phyloP scores from a whole-genome alignment of 2,113 vertebrate genomes.

The Rafetus swinhoei region DNA sequence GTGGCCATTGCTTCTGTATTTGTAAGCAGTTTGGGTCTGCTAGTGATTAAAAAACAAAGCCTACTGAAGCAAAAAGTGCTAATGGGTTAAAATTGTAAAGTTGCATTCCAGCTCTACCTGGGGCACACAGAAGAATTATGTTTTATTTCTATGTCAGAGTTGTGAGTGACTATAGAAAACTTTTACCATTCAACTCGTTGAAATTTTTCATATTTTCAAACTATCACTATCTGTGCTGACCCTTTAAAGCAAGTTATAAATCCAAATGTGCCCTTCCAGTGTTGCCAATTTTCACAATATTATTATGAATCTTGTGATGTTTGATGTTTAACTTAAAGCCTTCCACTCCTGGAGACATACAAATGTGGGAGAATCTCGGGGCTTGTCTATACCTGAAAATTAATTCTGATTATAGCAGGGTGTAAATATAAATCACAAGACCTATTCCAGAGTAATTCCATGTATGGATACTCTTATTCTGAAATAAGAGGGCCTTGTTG shows the following conservation, averaged over 20 bases:
- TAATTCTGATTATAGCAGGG: neutral
- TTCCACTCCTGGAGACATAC: rapidly evolving
- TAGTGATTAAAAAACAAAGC: neutral
- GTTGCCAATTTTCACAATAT: neutral
- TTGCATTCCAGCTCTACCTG: neutral
- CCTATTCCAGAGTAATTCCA: neutral
- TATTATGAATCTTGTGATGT: neutral
- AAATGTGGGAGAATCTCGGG: neutral
- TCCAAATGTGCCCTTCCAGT: neutral
- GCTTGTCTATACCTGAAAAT: neutral
- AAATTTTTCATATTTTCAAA: neutral
- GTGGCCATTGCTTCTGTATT: neutral
- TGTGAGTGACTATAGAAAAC: neutral
- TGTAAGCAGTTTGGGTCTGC: neutral
- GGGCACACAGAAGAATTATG: neutral
- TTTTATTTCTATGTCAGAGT: neutral
- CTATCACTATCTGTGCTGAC: neutral
- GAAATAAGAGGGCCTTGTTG: neutral
- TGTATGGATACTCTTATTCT: neutral
- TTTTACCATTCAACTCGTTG: neutral
- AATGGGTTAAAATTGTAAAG: neutral
- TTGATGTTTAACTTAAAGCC: neutral
- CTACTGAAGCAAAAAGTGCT: neutral
- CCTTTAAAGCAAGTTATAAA: neutral
- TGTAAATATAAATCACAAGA: neutral